These are phyloP conservation scores for Menidia menidia DNA, from an alignment of 2,797 vertebrate species.

Conservation along the genomic window DNA sequence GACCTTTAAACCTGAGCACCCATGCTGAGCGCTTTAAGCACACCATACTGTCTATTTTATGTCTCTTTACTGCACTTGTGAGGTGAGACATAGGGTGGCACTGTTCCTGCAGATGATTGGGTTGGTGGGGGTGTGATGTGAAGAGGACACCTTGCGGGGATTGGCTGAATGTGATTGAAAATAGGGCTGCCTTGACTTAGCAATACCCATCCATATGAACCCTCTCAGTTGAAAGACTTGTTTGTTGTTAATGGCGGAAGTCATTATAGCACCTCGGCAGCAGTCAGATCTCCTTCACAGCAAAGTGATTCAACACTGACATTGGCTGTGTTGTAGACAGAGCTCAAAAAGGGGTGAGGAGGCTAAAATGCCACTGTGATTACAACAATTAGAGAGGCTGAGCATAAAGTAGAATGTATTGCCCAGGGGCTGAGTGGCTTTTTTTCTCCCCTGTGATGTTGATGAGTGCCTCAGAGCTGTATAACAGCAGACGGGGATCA, in stretches of 20 bases:
- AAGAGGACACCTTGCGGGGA: constrained; percentile 47
- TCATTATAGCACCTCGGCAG: constrained; percentile 68
- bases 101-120: constrained; percentile 69
- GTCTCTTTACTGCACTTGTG: constrained; percentile 28
- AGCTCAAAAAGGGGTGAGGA: constrained; percentile 57
- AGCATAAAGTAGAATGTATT: constrained; percentile 54
- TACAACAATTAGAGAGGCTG: constrained; percentile 72
- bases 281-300: constrained; percentile 59
- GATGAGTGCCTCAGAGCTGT: constrained; percentile 66
- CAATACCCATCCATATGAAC: constrained; percentile 55
- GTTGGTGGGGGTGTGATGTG: constrained; percentile 20
- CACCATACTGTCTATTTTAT: not conserved
- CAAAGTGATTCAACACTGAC: constrained; percentile 51
- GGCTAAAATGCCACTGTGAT: constrained; percentile 74
- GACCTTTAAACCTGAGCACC: not conserved
- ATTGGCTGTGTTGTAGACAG: constrained; percentile 53
- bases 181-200: constrained; percentile 66
- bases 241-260: constrained; percentile 75
- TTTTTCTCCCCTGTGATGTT: constrained; percentile 68
- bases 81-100: constrained; percentile 72
- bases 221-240: constrained; percentile 68
- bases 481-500: constrained; percentile 72
- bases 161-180: constrained; percentile 65
- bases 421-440: constrained; percentile 55
- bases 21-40: constrained; percentile 7